A percentile compares a stretch with the other conserved stretches of the same genome.
These are phyloP conservation scores for Agrilus planipennis DNA, from an alignment of 1,140 invertebrate species.

Conservation along the genomic window DNA sequence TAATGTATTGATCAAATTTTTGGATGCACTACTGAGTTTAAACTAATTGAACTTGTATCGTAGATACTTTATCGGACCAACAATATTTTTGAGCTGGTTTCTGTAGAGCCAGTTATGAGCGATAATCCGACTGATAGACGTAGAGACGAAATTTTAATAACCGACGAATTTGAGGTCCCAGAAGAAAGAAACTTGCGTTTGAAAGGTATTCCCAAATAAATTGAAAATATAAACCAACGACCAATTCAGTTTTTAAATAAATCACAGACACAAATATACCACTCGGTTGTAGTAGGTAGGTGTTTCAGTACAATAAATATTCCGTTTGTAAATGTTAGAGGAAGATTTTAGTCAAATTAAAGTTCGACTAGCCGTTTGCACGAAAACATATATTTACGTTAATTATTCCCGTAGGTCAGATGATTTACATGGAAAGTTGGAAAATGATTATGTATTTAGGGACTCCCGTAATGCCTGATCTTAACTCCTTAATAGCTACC, in stretches of 20 bases:
- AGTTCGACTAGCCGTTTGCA: no score
- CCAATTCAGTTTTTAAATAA: no score
- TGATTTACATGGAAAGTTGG: slow-evolving; percentile 98
- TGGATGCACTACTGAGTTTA: no score
- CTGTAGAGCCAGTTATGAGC: slow-evolving; percentile 66
- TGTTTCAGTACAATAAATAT: no score
- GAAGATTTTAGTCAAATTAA: no score
- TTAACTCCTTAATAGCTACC: slow-evolving; percentile 75
- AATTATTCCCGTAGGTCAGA: slow-evolving; percentile 62
- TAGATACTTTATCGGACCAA: slow-evolving; percentile 90
- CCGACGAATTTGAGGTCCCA: slow-evolving; percentile 47
- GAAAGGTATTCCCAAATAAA: slow-evolving; percentile 51
- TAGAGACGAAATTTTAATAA: slow-evolving; percentile 43
- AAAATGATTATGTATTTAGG: slow-evolving; percentile 92
- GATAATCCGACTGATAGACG: slow-evolving; percentile 47
- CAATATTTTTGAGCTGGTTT: slow-evolving; percentile 91
- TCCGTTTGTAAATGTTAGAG: no score
- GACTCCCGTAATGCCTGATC: slow-evolving; percentile 88
- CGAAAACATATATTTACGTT: no score
- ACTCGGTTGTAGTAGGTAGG: no score
- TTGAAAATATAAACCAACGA: no score
- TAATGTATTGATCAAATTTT: no score
- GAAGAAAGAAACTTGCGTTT: slow-evolving; percentile 62
- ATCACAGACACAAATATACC: no score
- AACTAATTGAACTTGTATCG: slow-evolving; percentile 16